Evolutionary conservation across 2,888 invertebrate species (phyloP).

Genomic region (Asteroscopus sphinx): DNA sequence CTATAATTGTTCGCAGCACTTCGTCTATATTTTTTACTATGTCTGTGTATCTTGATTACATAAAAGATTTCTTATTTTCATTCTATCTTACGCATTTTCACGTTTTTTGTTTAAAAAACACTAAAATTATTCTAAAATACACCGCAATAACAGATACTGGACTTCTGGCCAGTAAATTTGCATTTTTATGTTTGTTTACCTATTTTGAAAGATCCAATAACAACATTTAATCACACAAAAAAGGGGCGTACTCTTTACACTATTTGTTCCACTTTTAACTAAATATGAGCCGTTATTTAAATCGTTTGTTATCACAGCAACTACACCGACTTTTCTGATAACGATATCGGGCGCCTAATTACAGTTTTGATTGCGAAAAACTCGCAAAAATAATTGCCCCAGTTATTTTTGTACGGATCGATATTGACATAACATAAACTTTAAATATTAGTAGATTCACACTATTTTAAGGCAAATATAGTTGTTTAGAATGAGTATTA

Average conservation of each 20-base stretch:
- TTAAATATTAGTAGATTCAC: constrained; percentile 29
- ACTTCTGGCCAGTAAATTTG: not conserved
- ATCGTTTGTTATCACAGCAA: constrained; percentile 24
- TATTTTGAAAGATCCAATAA: not conserved
- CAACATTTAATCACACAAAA: constrained; percentile 6
- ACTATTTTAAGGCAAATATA: not conserved
- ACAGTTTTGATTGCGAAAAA: constrained; percentile 33
- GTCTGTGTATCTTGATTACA: not conserved
- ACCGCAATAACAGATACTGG: not conserved
- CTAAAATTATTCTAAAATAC: not conserved
- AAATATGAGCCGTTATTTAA: constrained; percentile 4
- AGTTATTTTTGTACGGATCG: constrained; percentile 53
- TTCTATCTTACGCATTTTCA: not conserved
- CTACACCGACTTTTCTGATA: constrained; percentile 22
- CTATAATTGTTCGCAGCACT: too few relatives aligned
- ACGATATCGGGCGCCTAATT: constrained; percentile 22
- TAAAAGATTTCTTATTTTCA: not conserved
- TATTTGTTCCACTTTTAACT: constrained; percentile 1
- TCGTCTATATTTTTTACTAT: too few relatives aligned
- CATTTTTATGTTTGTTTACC: constrained; percentile 38
- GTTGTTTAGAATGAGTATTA: not conserved
- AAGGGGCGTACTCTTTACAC: constrained; percentile 40
- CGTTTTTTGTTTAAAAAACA: not conserved
- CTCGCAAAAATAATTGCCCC: constrained; percentile 45
- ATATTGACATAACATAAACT: constrained; percentile 34